phyloP scores from a whole-genome alignment of 2,113 vertebrate genomes.

The Pipra filicauda region DNA sequence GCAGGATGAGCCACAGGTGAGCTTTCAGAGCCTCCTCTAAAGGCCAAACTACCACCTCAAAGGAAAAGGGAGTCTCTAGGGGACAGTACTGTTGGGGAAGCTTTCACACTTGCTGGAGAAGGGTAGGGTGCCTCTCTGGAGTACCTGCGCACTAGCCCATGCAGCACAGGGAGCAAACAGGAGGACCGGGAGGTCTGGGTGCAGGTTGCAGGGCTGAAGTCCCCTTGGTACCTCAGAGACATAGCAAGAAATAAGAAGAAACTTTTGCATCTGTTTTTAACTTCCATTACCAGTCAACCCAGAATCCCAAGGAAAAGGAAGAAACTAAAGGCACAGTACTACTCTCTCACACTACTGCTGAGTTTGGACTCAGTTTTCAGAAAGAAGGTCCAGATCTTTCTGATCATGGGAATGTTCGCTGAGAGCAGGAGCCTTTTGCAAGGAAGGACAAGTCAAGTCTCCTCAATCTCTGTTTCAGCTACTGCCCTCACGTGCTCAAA shows the following conservation, averaged over 20 bases:
- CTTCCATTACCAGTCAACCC: not conserved
- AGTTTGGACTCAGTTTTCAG: not conserved
- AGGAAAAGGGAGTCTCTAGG: not conserved
- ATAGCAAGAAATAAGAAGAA: not conserved
- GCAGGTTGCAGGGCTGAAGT: not conserved
- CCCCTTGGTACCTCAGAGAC: accelerated
- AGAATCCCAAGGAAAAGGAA: not conserved
- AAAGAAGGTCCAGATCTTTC: not conserved
- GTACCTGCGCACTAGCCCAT: accelerated
- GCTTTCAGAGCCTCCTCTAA: not conserved
- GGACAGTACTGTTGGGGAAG: accelerated
- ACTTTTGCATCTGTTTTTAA: not conserved
- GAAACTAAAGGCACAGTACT: not conserved
- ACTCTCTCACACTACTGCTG: not conserved
- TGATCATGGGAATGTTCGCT: accelerated
- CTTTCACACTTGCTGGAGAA: not conserved
- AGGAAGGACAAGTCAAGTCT: not conserved
- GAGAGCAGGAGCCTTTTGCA: not conserved
- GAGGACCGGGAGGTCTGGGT: not conserved
- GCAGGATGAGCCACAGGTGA: not conserved
- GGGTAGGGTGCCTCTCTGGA: accelerated
- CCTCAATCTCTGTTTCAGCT: not conserved
- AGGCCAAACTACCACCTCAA: not conserved
- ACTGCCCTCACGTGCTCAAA: not conserved
- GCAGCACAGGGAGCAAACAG: accelerated